phyloP scores from a whole-genome alignment of 2,797 vertebrate species.

The Labeo calbasu region DNA sequence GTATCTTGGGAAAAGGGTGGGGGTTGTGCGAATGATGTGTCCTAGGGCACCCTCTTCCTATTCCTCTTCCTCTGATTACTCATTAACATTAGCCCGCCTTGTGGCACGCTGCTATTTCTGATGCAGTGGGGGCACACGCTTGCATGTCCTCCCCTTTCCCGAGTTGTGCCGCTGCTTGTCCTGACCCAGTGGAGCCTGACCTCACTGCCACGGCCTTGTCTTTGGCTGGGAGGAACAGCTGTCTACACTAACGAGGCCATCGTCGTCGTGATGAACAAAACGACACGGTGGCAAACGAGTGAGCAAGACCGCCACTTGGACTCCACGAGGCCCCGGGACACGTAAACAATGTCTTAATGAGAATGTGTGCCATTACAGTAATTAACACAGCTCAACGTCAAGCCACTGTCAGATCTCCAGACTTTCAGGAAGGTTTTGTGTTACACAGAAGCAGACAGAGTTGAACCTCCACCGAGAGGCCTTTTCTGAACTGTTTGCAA shows the following conservation, averaged over 20 bases:
- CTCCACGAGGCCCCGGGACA: slow-evolving; percentile 73
- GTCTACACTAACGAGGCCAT: slow-evolving; percentile 77
- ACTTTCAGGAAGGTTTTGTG: slow-evolving; percentile 71
- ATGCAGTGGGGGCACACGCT: slow-evolving; percentile 63
- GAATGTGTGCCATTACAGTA: slow-evolving; percentile 81
- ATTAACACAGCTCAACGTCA: slow-evolving; percentile 82
- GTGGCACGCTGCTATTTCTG: slow-evolving; percentile 71
- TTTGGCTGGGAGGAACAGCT: slow-evolving; percentile 81
- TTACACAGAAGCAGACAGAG: slow-evolving; percentile 61
- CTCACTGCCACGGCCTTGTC: slow-evolving; percentile 54
- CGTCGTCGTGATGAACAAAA: slow-evolving; percentile 53
- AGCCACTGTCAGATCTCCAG: slow-evolving; percentile 76
- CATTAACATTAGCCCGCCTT: slow-evolving; percentile 71
- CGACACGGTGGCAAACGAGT: slow-evolving; percentile 62
- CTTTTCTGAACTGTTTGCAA: slow-evolving; percentile 52
- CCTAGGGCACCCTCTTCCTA: slow-evolving; percentile 60
- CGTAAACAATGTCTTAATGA: slow-evolving; percentile 82
- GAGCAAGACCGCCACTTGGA: slow-evolving; percentile 67
- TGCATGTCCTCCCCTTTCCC: slow-evolving; percentile 65
- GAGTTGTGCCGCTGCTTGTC: slow-evolving; percentile 34
- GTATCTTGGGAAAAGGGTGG: slow-evolving; percentile 34
- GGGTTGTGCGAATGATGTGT: slow-evolving; percentile 63
- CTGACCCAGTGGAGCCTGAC: slow-evolving; percentile 8
- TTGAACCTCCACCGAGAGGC: slow-evolving; percentile 65
- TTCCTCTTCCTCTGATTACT: slow-evolving; percentile 70